Conservation (phyloP, 2,797 vertebrate species). For the Pampus argenteus region DNA sequence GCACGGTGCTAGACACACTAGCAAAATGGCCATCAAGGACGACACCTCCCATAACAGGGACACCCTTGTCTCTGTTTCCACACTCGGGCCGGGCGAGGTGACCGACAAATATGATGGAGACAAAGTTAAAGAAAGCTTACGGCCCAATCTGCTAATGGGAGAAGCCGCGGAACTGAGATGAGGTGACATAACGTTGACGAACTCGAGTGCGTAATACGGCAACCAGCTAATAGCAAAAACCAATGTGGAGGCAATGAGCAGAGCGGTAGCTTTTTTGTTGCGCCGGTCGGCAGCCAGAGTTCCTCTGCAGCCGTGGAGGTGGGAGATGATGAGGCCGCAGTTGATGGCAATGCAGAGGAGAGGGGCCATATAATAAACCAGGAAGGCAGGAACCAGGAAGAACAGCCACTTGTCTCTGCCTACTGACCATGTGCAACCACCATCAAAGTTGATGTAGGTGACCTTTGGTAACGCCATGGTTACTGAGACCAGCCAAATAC, state of each 20-base stretch:
- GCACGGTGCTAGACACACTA: conserved; percentile 81
- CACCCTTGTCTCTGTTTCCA: conserved; percentile 14
- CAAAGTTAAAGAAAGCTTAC: neutral
- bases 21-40: conserved; percentile 75
- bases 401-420: conserved; percentile 73
- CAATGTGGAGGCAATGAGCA: conserved; percentile 74
- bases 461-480: conserved; percentile 82
- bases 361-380: conserved; percentile 79
- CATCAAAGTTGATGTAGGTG: conserved; percentile 79
- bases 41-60: conserved; percentile 78
- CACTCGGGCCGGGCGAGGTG: neutral
- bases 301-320: conserved; percentile 72
- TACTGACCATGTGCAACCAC: conserved; percentile 77
- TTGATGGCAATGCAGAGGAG: conserved; percentile 80
- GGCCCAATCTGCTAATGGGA: conserved; percentile 22
- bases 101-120: neutral
- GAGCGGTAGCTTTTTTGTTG: conserved; percentile 80
- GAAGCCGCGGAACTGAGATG: conserved; percentile 58
- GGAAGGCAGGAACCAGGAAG: conserved; percentile 81
- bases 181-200: conserved; percentile 76
- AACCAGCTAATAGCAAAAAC: conserved; percentile 80
- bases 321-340: conserved; percentile 79
- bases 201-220: conserved; percentile 80
- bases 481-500: conserved; percentile 78
- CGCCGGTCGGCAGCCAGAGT: conserved; percentile 65